These are phyloP conservation scores for Sebastes umbrosus DNA, from an alignment of 2,797 vertebrate species.

Conservation along the genomic window DNA sequence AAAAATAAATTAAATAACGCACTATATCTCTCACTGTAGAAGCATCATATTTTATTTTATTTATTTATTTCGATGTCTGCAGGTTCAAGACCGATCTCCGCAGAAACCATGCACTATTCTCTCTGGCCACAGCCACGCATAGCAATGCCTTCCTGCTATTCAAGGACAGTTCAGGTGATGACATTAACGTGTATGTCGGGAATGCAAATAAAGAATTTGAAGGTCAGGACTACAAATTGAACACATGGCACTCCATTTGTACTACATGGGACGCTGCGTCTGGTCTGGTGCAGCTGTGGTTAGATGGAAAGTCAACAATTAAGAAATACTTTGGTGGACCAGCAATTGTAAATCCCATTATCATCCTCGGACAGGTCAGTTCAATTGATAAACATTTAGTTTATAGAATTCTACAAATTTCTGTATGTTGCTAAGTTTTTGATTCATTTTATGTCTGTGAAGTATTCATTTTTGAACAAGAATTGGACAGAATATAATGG, in stretches of 20 bases:
- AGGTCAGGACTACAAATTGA: neutral
- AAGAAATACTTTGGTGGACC: conserved; percentile 49
- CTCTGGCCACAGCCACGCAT: neutral
- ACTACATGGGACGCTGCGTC: conserved; percentile 57
- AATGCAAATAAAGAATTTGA: accelerated
- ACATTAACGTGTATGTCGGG: neutral
- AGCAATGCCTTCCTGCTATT: conserved; percentile 52
- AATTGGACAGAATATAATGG: neutral
- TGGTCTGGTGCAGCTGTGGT: conserved; percentile 55
- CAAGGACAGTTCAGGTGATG: neutral
- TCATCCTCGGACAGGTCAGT: conserved; percentile 29
- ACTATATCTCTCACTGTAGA: neutral
- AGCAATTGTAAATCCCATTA: neutral
- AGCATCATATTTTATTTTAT: neutral
- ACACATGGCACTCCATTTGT: conserved; percentile 60
- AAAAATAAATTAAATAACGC: neutral
- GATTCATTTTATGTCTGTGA: neutral
- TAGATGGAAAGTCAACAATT: conserved; percentile 47
- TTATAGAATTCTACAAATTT: neutral
- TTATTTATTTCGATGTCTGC: neutral
- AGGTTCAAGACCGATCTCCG: conserved; percentile 58
- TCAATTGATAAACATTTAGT: neutral
- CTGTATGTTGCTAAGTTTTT: neutral
- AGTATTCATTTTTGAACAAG: neutral
- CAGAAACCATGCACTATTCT: conserved; percentile 56